phyloP scores from a whole-genome alignment of 2,888 invertebrate genomes.

The Zaprionus obscuricornis region DNA sequence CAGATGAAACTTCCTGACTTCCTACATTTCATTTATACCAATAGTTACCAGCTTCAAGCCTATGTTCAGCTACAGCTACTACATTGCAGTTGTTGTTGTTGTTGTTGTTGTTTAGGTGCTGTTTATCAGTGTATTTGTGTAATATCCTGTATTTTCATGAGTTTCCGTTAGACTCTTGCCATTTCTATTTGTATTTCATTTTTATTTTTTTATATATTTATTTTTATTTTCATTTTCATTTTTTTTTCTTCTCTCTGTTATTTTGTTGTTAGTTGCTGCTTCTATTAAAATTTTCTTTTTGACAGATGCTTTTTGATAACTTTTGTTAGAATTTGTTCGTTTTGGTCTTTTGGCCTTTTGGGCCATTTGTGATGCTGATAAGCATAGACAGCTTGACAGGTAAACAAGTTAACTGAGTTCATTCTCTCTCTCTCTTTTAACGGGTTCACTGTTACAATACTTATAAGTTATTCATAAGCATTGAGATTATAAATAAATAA shows the following conservation, averaged over 20 bases:
- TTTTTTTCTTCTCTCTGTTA: conserved; percentile 1
- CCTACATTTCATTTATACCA: conserved; percentile 56
- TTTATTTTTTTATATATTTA: conserved; percentile 17
- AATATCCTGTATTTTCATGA: conserved; percentile 75
- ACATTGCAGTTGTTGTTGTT: conserved; percentile 16
- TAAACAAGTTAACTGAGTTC: conserved; percentile 11
- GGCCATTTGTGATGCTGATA: conserved; percentile 7
- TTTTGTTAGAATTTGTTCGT: conserved; percentile 10
- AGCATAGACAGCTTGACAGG: conserved; percentile 1
- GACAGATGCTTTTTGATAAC: conserved; percentile 32
- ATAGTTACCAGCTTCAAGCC: conserved; percentile 1
- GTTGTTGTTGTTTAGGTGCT: conserved; percentile 4
- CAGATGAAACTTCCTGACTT: conserved; percentile 73
- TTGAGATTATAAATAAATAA: neutral
- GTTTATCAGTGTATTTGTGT: conserved; percentile 56
- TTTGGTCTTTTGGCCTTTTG: conserved; percentile 7
- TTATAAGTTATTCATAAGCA: neutral
- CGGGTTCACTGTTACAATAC: too few relatives aligned
- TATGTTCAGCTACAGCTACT: too few relatives aligned
- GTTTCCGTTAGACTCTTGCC: conserved; percentile 57
- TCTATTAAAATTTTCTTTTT: conserved; percentile 20
- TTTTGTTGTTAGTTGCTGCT: too few relatives aligned
- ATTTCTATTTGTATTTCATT: conserved; percentile 4
- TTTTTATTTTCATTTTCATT: conserved; percentile 10
- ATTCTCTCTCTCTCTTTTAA: too few relatives aligned